Base-by-base conservation (phyloP, 2,888 invertebrate species). In the Acronicta leporina region DNA sequence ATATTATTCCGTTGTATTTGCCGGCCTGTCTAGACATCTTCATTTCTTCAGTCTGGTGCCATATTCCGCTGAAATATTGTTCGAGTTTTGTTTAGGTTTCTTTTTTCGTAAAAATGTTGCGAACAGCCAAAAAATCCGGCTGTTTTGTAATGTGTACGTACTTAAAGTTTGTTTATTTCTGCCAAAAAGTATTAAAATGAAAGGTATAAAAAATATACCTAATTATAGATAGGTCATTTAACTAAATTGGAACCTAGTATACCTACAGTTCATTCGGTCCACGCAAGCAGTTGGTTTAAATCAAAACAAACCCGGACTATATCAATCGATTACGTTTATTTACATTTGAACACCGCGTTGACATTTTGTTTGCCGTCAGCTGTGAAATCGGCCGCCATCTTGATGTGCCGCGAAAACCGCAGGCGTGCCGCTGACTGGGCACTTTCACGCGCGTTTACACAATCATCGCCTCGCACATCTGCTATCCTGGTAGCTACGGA, bases 341-440 rank as follows among this genome's bases (percentile, higher is more conserved):
- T 71, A 71, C 56, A 67, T 72, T 50, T 63, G 69, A 70, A 73
- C 62, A 57, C 49, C 54, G 68, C 62, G 72, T 71, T 80, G 77
- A 75, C 80, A 74, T 75, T 78, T 71, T 73, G 75, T 77, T 68
- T 57, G 77, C 55, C 69, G 76, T 73, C 77, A 75, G 70, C 73
- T 77, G 82, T 77, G 72, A 75, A 79, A 83, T 82, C 79, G 77
- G 68, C 57, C 72, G 78, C 85, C 84, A 85, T 84, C 79, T 85
- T 83, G 82, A 62, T 68, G 67, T 76, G 69, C 72, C 77, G 75
- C 64, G 71, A 68, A 75, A 81, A 83, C 82, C 83, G 69, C 82
- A 80, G 66, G 74, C 79, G 76, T 80, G 81, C 70, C 68, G 73
- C 58, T 79, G 78, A 77, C 79, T 72, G 79, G 68, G 62, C 75